Conservation (phyloP, 2,888 invertebrate genomes). For the Heteromyza rotundicornis region DNA sequence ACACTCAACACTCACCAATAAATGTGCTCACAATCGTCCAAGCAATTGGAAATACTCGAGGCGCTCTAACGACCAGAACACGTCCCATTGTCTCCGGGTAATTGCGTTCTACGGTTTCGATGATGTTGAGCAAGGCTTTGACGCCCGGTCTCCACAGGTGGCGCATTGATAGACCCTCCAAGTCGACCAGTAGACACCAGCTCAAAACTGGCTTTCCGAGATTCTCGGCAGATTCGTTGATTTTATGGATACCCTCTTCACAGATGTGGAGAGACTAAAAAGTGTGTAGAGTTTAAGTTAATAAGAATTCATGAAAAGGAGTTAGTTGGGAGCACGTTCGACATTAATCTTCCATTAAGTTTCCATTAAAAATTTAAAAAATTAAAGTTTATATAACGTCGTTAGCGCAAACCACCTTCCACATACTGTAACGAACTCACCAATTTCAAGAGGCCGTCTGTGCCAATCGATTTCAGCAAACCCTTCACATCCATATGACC, state of each 20-base stretch:
- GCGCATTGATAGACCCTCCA: slow-evolving; percentile 93
- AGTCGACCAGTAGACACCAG: slow-evolving; percentile 89
- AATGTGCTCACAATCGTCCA: slow-evolving; percentile 96
- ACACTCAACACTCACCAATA: slow-evolving; percentile 70
- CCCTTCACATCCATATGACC: slow-evolving; percentile 98
- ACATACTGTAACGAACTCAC: no score
- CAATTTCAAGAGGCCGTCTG: slow-evolving; percentile 87
- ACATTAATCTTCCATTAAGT: no score
- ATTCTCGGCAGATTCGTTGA: slow-evolving; percentile 84
- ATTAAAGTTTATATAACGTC: no score
- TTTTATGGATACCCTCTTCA: slow-evolving; percentile 87
- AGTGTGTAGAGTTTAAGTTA: not conserved
- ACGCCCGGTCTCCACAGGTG: slow-evolving; percentile 95
- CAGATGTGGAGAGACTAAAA: slow-evolving; percentile 81
- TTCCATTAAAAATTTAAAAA: no score
- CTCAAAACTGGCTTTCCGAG: slow-evolving; percentile 84
- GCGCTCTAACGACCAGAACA: slow-evolving; percentile 88
- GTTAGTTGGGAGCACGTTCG: no score
- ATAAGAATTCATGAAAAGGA: not conserved
- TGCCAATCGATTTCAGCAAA: slow-evolving; percentile 86
- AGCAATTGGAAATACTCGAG: slow-evolving; percentile 91
- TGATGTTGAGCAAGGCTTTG: slow-evolving; percentile 71
- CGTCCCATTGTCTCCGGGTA: slow-evolving; percentile 95
- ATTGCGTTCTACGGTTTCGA: slow-evolving; percentile 89
- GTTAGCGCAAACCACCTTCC: no score